Percentiles rank a stretch among this genome's conserved stretches.
phyloP scores from a whole-genome alignment of 2,888 invertebrate species.

The Ophioninae sp. region DNA sequence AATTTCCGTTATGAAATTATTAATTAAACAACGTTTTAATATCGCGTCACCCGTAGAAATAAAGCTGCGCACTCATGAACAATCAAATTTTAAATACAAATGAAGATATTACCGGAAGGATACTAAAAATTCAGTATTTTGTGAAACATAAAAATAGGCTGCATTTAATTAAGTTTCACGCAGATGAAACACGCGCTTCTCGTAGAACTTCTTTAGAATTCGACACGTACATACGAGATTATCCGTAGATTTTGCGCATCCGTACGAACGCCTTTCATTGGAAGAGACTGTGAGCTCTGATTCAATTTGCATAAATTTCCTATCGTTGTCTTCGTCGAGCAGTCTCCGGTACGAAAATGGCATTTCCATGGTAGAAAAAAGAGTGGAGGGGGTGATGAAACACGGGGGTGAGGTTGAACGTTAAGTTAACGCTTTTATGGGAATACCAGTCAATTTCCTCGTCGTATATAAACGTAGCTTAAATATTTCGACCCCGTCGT shows the following conservation, averaged over 20 bases:
- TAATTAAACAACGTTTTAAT: too few species aligned
- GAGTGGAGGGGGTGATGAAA: too few species aligned
- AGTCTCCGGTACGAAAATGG: slow-evolving; percentile 24
- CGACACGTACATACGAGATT: slow-evolving; percentile 19
- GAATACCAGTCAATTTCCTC: slow-evolving; percentile 1
- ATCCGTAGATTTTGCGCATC: slow-evolving; percentile 28
- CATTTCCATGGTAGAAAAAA: too few species aligned
- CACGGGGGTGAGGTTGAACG: background rate
- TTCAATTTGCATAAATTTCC: slow-evolving; percentile 50
- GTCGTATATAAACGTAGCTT: background rate
- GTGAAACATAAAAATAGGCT: background rate
- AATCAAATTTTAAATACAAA: too few species aligned
- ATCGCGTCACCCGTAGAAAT: too few species aligned
- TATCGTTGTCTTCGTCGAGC: background rate
- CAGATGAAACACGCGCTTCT: slow-evolving; percentile 21
- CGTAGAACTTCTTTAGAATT: slow-evolving; percentile 45
- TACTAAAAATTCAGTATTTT: too few species aligned
- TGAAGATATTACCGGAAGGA: too few species aligned
- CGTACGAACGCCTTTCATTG: slow-evolving; percentile 12
- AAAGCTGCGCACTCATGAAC: too few species aligned
- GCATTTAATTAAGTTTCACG: slow-evolving; percentile 13
- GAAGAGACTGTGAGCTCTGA: slow-evolving; percentile 22
- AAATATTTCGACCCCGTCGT: too few species aligned
- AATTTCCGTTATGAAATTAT: too few species aligned
- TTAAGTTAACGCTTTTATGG: slow-evolving; percentile 14